Conservation (phyloP, 2,888 invertebrate genomes). For the Agriopis marginaria region DNA sequence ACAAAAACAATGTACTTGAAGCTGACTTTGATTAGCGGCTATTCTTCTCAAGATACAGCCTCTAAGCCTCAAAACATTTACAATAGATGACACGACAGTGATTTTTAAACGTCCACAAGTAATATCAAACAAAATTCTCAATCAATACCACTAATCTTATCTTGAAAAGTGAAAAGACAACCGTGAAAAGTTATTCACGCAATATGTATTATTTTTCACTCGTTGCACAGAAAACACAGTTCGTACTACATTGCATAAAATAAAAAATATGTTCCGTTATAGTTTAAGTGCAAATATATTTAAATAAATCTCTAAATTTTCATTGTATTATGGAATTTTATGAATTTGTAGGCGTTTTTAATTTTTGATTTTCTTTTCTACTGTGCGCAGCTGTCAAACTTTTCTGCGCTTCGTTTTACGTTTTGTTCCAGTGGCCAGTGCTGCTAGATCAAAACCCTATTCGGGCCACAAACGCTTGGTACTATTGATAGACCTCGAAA, state of each 20-base stretch:
- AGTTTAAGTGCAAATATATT: neutral
- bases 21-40: neutral
- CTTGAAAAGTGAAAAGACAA: slow-evolving; percentile 37
- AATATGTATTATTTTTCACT: slow-evolving; percentile 21
- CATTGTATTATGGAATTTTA: neutral
- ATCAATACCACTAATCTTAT: slow-evolving; percentile 57
- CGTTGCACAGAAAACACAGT: slow-evolving; percentile 7
- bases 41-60: slow-evolving; percentile 1
- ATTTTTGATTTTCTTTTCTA: slow-evolving; percentile 23
- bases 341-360: slow-evolving; percentile 57
- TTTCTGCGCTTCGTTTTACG: slow-evolving; percentile 52
- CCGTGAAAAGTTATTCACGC: slow-evolving; percentile 40
- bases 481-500: too few species aligned
- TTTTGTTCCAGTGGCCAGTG: slow-evolving; percentile 10
- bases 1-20: slow-evolving; percentile 42
- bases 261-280: neutral
- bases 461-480: too few species aligned
- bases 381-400: slow-evolving; percentile 68
- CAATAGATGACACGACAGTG: neutral
- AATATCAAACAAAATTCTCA: slow-evolving; percentile 47
- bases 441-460: too few species aligned
- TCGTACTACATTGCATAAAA: slow-evolving; percentile 14
- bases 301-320: neutral
- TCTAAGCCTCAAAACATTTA: neutral
- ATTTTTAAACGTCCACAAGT: slow-evolving; percentile 20